Base-by-base conservation (phyloP, 2,888 invertebrate species). In the Plagiodera versicolora region DNA sequence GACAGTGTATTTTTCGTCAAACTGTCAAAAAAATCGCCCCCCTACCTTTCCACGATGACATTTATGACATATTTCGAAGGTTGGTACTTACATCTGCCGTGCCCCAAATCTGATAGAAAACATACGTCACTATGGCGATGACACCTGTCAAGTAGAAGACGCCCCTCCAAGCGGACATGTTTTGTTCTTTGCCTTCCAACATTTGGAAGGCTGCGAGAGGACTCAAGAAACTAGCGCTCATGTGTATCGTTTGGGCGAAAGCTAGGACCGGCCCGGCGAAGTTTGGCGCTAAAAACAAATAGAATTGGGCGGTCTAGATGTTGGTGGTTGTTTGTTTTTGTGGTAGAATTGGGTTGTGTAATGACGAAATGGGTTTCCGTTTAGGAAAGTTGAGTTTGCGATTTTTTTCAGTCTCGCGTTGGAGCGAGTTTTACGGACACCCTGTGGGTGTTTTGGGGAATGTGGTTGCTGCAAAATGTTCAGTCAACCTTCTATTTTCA, bases 161-260 rank as follows among this genome's bases (percentile, higher is more conserved):
- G 55, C 79, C 82, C 56, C 86, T 81, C 89, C 89, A 89, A 49
- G 87, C 84, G 3, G 83, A 81, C 69, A 82, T 75, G 11, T 80
- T 76, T 35, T 77, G 76, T 73, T 81, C 88, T 73, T 84, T 83
- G 65, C 85, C 81, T 67, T 84, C 80, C 18, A 87, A 82, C 58
- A 89, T 77, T 64, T 84, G 79, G 65, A 88, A 88, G 66, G 86
- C 85, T 16, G 84, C 85, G 56, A 88, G 75, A 0, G 89, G 89
- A 52, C 88, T 88, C 35, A 89, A 72, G 73, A 89, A 89, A 71
- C 88, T 88, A 24, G 89, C 89, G 10, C 87, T 85, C 89, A 89
- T 89, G 77, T 89, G 89, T 70, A 89, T 88, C n/a, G 89, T 89
- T 80, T 89, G 89, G 67, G 89, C 88, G 76, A 89, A 89, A 11